Evolutionary conservation across 2,888 invertebrate genomes (phyloP).

Genomic region (Gryllus longicercus): DNA sequence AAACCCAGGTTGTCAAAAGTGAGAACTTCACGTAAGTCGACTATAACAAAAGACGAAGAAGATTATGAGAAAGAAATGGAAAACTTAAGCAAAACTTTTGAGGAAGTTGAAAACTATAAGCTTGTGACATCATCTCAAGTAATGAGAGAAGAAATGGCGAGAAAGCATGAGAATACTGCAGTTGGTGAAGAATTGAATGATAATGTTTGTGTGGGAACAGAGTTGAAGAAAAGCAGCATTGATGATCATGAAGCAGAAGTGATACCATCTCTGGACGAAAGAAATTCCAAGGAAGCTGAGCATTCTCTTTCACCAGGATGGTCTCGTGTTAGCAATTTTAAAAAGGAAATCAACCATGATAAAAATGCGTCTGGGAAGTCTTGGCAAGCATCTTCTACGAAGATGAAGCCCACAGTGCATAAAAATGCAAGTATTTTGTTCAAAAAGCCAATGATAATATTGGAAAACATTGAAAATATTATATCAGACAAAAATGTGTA

Average conservation of each 20-base stretch:
- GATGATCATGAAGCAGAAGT: not conserved
- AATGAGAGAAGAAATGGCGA: not conserved
- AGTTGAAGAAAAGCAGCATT: too few relatives aligned
- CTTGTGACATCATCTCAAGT: not conserved
- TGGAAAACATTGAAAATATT: not conserved
- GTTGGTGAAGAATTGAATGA: too few relatives aligned
- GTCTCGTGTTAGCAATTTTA: not conserved
- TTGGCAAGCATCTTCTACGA: too few relatives aligned
- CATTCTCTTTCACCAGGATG: not conserved
- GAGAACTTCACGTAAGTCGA: not conserved
- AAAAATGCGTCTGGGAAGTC: not conserved
- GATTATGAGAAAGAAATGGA: not conserved
- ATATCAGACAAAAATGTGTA: not conserved
- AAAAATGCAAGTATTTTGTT: not conserved
- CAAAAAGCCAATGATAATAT: not conserved
- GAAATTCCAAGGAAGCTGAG: not conserved
- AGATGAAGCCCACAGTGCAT: too few relatives aligned
- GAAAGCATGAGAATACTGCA: not conserved
- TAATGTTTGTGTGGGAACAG: too few relatives aligned
- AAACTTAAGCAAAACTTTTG: slow-evolving; percentile 6
- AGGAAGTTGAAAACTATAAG: not conserved
- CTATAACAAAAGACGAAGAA: not conserved
- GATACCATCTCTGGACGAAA: not conserved
- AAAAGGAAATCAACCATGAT: not conserved
- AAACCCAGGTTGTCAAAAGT: not conserved